Percentiles rank a stretch among this genome's conserved stretches.
phyloP scores from a whole-genome alignment of 2,797 vertebrate genomes.

The Pterois miles region DNA sequence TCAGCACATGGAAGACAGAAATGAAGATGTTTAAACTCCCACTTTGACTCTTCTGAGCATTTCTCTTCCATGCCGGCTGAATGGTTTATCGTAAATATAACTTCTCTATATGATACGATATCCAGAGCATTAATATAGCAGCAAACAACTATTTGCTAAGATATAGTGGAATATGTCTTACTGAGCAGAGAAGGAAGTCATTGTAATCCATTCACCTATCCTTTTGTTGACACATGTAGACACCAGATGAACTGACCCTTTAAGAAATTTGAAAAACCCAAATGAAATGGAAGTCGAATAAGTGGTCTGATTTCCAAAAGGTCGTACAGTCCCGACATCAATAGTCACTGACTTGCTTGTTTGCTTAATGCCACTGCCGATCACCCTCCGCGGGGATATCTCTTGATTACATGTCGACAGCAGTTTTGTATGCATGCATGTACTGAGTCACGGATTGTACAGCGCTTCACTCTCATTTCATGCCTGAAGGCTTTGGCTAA shows the following conservation, averaged over 20 bases:
- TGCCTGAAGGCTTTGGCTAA: constrained; percentile 56
- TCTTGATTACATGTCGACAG: constrained; percentile 43
- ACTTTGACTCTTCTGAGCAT: too few relatives aligned
- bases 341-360: constrained; percentile 23
- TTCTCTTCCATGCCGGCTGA: too few relatives aligned
- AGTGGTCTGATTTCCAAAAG: neutral
- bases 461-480: constrained; percentile 54
- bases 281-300: neutral
- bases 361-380: constrained; percentile 26
- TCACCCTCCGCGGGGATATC: constrained; percentile 23
- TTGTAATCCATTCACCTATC: neutral
- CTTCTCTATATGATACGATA: too few relatives aligned
- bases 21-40: too few relatives aligned
- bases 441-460: constrained; percentile 35
- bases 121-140: too few relatives aligned
- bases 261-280: neutral
- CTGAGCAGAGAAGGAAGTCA: too few relatives aligned
- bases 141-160: too few relatives aligned
- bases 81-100: too few relatives aligned
- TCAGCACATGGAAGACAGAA: too few relatives aligned
- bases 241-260: neutral
- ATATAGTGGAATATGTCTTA: too few relatives aligned
- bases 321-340: neutral
- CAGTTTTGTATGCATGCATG: constrained; percentile 38
- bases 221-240: neutral